Evolutionary conservation across 1,140 invertebrate species (phyloP), one percentile per base, ranked within the genome.

Genomic region (Patella vulgata): DNA sequence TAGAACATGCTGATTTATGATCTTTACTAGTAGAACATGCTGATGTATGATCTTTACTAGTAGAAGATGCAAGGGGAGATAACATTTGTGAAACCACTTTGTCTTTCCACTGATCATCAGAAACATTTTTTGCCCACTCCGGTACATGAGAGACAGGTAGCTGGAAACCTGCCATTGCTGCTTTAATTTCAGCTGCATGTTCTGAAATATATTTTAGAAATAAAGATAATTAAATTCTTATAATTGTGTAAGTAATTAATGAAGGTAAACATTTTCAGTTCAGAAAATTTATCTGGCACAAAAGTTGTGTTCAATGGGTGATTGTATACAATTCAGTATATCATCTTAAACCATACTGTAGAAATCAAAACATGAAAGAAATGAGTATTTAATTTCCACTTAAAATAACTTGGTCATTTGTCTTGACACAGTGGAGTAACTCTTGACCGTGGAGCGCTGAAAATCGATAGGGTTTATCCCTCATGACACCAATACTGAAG

Each of bases 31-130:
- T n/a, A n/a, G n/a, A n/a, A n/a, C n/a, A n/a, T n/a, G n/a, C n/a
- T n/a, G n/a, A n/a, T n/a, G n/a, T n/a, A n/a, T n/a, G n/a, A n/a
- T n/a, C n/a, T n/a, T n/a, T n/a, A n/a, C n/a, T n/a, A n/a, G n/a
- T n/a, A 23, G 3, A 9, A 48, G 23, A 54, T 1, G 25, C 28
- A 31, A 46, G 48, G 39, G 19, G 30, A 25, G 14, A 14, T 17
- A 61, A 30, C 8, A 74, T 36, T 62, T 56, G 68, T 19, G 36
- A 39, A 36, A 75, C 42, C 31, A 78, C 47, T 36, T 71, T 66
- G 25, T 53, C 40, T 43, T 77, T 71, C 78, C 77, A 79, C 36
- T 76, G 65, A 17, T 78, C 77, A 23, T 80, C 78, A 28, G 76
- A 63, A 8, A 80, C n/a, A 23, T 70, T 50, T 11, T 60, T 68